Evolutionary conservation across 1,140 invertebrate species (phyloP).

Genomic region (Lordiphosa clarofinis): DNA sequence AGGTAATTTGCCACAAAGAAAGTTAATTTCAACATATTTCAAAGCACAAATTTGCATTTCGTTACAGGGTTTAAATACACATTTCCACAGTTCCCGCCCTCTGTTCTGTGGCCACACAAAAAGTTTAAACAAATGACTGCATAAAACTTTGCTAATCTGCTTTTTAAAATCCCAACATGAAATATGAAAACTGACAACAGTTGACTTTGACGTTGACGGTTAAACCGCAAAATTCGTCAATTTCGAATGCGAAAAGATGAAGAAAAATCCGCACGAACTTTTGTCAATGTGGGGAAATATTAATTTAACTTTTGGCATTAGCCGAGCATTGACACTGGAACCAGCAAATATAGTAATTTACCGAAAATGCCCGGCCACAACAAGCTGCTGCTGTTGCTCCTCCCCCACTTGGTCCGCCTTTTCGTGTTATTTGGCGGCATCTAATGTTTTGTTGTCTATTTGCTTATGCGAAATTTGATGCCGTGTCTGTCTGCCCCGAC

Average conservation of each 20-base stretch:
- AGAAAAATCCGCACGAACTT: slow-evolving; percentile 28
- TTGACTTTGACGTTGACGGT: slow-evolving; percentile 62
- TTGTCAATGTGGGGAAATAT: slow-evolving; percentile 57
- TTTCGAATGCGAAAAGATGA: slow-evolving; percentile 30
- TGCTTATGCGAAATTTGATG: slow-evolving; percentile 48
- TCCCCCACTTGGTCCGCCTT: neutral
- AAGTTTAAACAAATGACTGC: slow-evolving; percentile 66
- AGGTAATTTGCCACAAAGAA: slow-evolving; percentile 4
- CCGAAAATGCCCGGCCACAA: slow-evolving; percentile 25
- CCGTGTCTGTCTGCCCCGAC: slow-evolving; percentile 17
- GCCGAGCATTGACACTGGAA: slow-evolving; percentile 52
- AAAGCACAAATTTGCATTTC: neutral
- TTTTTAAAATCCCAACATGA: slow-evolving; percentile 39
- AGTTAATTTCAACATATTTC: slow-evolving; percentile 5
- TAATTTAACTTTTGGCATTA: slow-evolving; percentile 74
- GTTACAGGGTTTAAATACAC: neutral
- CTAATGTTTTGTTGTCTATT: slow-evolving; percentile 50
- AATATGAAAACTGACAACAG: slow-evolving; percentile 44
- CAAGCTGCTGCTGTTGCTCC: slow-evolving; percentile 2
- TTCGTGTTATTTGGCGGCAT: slow-evolving; percentile 5
- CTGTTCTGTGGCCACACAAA: slow-evolving; percentile 12
- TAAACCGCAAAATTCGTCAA: slow-evolving; percentile 66
- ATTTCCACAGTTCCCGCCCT: neutral
- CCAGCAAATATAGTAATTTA: slow-evolving; percentile 3
- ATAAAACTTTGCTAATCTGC: slow-evolving; percentile 68